Conservation (phyloP, 2,113 vertebrate species). For the Anser brachyrhynchus region DNA sequence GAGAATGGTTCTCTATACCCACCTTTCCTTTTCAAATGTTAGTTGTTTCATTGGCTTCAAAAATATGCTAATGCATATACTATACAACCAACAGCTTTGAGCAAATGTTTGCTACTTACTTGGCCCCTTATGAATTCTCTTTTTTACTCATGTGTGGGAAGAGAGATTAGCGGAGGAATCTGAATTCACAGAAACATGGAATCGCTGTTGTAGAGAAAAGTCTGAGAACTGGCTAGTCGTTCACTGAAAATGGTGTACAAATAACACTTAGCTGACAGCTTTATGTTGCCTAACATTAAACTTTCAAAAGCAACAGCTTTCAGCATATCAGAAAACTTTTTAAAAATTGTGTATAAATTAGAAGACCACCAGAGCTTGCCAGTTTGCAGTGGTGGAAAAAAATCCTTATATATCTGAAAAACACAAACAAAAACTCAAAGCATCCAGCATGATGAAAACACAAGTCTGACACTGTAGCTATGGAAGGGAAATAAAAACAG, state of each 20-base stretch:
- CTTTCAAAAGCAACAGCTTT: background rate
- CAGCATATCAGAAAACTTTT: background rate
- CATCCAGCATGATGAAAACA: background rate
- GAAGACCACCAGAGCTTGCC: background rate
- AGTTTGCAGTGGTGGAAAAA: background rate
- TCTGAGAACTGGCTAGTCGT: background rate
- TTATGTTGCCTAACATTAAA: background rate
- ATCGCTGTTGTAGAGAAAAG: background rate
- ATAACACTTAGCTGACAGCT: background rate
- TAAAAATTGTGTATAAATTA: background rate
- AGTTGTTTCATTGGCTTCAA: background rate
- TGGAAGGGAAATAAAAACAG: background rate
- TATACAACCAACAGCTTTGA: background rate
- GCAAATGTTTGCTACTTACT: background rate
- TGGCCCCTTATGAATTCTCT: fast-evolving
- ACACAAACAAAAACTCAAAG: background rate
- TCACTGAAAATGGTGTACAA: background rate
- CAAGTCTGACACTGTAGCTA: background rate
- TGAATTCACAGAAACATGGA: background rate
- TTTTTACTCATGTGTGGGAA: background rate
- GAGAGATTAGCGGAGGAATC: background rate
- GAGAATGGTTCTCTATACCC: fast-evolving
- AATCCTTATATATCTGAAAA: background rate
- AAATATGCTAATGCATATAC: background rate
- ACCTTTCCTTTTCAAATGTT: background rate